phyloP scores from a whole-genome alignment of 2,797 vertebrate genomes.

The Brachyalestes nurse region DNA sequence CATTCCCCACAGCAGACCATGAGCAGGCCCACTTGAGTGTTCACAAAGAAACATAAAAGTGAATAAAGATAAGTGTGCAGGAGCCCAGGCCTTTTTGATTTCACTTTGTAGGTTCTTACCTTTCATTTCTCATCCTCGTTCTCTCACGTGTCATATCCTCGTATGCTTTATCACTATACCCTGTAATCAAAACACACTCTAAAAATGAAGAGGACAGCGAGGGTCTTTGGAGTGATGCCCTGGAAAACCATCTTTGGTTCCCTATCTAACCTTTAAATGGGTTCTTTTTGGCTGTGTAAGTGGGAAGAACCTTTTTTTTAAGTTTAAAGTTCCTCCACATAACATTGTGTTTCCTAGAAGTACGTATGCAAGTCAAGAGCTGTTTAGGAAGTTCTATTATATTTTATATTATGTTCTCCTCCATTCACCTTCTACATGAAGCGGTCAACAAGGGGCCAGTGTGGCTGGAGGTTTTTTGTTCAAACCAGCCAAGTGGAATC shows the following conservation, averaged over 20 bases:
- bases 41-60: slow-evolving; percentile 52
- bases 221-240: neutral
- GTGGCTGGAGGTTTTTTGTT: too few species aligned
- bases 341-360: neutral
- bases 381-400: too few species aligned
- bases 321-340: neutral
- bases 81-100: slow-evolving; percentile 41
- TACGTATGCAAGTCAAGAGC: neutral
- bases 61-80: slow-evolving; percentile 41
- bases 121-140: slow-evolving; percentile 35
- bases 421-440: neutral
- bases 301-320: neutral
- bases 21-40: slow-evolving; percentile 5
- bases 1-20: slow-evolving; percentile 31
- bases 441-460: too few species aligned
- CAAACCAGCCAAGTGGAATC: too few species aligned
- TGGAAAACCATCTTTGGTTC: neutral
- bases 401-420: neutral
- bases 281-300: neutral
- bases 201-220: neutral
- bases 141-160: neutral
- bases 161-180: slow-evolving; percentile 2
- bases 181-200: neutral
- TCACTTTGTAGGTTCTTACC: slow-evolving; percentile 37
- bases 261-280: neutral